Base-by-base conservation (phyloP, 2,888 invertebrate genomes). In the Lathronympha strigana region DNA sequence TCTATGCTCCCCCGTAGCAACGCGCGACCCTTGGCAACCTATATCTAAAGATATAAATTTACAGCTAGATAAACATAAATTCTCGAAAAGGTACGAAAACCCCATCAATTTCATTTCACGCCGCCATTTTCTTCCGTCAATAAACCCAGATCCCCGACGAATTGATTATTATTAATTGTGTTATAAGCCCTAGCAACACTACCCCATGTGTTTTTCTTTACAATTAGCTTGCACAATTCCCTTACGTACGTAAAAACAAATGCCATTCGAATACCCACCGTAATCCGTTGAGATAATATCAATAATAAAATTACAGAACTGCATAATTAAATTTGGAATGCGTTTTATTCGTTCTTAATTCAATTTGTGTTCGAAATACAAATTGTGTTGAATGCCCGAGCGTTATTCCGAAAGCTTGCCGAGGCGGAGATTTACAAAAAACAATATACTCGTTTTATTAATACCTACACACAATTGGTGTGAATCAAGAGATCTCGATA, bases 141-240 rank as follows among this genome's bases (percentile, higher is more conserved):
- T 74, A 74, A 75, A 73, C 72, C 67, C 69, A 71, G 71, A 78
- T 84, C 85, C 81, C 81, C 72, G 73, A 76, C 76, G 83, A 88
- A 90, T 61, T 66, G 66, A 91, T 90, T 90, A 88, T 88, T 90
- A 90, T 90, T 90, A 90, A 91, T 90, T 90, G 84, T 82, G 78
- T 90, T 88, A 90, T 83, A 79, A 82, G 80, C 85, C 83, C 82
- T 79, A 77, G 80, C 79, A 75, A 74, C 68, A 70, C 72, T 72
- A 80, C 87, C 90, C 90, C 87, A 88, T 90, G 87, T 90, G 88
- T 90, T 90, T 88, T 90, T 90, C 88, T 90, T 87, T 79, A 82
- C 87, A 89, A 88, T 88, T 83, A 90, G 81, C 79, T 85, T 79
- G 73, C 71, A 72, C 75, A 80, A 82, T 75, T 76, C 78, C 78